Percentiles rank a stretch among this genome's conserved stretches.
phyloP scores from a whole-genome alignment of 2,797 vertebrate genomes.

The Acipenser oxyrinchus region DNA sequence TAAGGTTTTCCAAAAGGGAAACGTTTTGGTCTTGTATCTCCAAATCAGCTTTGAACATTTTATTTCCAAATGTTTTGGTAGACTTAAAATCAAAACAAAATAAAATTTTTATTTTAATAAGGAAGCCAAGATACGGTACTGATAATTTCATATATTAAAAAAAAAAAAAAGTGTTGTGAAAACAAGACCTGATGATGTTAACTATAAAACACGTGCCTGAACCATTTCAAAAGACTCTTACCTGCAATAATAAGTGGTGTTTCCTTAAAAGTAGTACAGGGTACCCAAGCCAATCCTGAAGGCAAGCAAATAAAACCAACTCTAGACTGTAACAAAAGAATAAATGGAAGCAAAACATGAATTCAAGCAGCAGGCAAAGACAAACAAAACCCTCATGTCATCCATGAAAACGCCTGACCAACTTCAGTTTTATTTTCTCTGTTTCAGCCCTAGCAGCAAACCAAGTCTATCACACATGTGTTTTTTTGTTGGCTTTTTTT shows the following conservation, averaged over 20 bases:
- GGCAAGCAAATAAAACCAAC: slow-evolving; percentile 91
- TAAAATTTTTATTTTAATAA: no score
- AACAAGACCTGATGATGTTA: no score
- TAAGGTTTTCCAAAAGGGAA: no score
- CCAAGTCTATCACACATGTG: no score
- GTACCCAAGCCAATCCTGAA: slow-evolving; percentile 80
- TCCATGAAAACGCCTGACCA: slow-evolving; percentile 5
- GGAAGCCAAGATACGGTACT: no score
- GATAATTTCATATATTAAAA: no score
- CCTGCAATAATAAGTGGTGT: slow-evolving; percentile 72
- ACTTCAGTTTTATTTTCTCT: background rate
- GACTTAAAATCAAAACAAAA: no score
- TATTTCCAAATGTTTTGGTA: no score
- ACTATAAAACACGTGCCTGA: slow-evolving; percentile 4
- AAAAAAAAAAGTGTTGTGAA: no score
- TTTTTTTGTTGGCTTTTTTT: no score
- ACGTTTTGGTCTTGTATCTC: no score
- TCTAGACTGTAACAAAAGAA: slow-evolving; percentile 89
- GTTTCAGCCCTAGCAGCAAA: slow-evolving; percentile 14
- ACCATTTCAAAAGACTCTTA: slow-evolving; percentile 63
- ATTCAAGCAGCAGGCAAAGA: slow-evolving; percentile 61
- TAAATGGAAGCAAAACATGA: slow-evolving; percentile 83
- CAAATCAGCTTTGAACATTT: no score
- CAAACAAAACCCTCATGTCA: slow-evolving; percentile 9
- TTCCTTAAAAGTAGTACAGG: slow-evolving; percentile 79